phyloP scores from a whole-genome alignment of 2,797 vertebrate genomes.

The Brachyrhaphis roseni region DNA sequence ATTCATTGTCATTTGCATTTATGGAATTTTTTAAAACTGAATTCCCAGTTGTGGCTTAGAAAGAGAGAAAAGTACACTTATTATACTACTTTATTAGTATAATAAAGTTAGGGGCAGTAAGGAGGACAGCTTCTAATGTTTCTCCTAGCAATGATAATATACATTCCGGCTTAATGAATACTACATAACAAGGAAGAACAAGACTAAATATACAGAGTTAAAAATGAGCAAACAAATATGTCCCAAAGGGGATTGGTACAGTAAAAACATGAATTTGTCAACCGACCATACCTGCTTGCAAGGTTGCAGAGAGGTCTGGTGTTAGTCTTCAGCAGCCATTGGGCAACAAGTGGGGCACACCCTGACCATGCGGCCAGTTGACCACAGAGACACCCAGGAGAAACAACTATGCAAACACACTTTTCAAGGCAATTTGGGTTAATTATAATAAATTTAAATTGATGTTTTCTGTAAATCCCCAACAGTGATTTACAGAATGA shows the following conservation, averaged over 20 bases:
- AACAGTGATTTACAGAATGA: no score
- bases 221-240: neutral
- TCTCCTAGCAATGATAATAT: constrained; percentile 15
- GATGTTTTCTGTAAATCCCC: neutral
- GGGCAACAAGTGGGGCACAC: neutral
- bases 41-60: neutral
- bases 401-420: neutral
- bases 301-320: neutral
- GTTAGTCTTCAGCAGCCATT: neutral
- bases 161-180: constrained; percentile 13
- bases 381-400: neutral
- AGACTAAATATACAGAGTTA: neutral
- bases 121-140: constrained; percentile 14
- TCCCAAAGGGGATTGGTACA: neutral
- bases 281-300: neutral
- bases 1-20: neutral
- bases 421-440: neutral
- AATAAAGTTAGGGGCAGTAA: constrained; percentile 13
- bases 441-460: neutral
- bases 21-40: neutral
- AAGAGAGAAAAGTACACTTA: constrained; percentile 14
- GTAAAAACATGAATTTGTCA: neutral
- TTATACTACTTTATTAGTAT: neutral
- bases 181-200: neutral
- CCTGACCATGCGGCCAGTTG: neutral